Conservation (phyloP, 2,888 invertebrate species). For the Pheosia tremula region DNA sequence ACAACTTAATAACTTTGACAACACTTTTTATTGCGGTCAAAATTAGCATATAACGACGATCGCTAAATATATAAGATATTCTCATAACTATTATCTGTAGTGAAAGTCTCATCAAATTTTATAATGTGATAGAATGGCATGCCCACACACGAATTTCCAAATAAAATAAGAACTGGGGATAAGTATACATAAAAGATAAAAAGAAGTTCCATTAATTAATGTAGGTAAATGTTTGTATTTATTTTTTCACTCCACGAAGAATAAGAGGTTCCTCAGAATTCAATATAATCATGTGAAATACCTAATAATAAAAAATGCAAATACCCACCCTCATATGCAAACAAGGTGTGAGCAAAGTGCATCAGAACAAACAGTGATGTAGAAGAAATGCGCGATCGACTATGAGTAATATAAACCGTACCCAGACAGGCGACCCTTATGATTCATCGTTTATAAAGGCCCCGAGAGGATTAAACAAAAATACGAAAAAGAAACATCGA, state of each 20-base stretch:
- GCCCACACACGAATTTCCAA: conserved; percentile 15
- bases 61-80: conserved; percentile 1
- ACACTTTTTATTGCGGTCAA: conserved; percentile 1
- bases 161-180: conserved; percentile 17
- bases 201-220: conserved; percentile 14
- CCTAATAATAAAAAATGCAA: conserved; percentile 21
- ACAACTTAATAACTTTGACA: not conserved
- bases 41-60: conserved; percentile 1
- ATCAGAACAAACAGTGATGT: conserved; percentile 17
- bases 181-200: conserved; percentile 21
- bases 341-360: conserved; percentile 13
- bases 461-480: conserved; percentile 30
- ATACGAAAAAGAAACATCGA: conserved; percentile 31
- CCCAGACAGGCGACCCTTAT: conserved; percentile 42
- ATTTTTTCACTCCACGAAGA: too few species aligned
- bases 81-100: not conserved
- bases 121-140: conserved; percentile 22
- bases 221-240: too few species aligned
- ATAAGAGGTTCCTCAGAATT: too few species aligned
- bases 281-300: too few species aligned
- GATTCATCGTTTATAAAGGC: conserved; percentile 33
- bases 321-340: not conserved
- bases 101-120: conserved; percentile 20
- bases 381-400: conserved; percentile 29
- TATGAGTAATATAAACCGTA: conserved; percentile 51